phyloP scores from a whole-genome alignment of 2,113 vertebrate species.

The Sakesphorus luctuosus region DNA sequence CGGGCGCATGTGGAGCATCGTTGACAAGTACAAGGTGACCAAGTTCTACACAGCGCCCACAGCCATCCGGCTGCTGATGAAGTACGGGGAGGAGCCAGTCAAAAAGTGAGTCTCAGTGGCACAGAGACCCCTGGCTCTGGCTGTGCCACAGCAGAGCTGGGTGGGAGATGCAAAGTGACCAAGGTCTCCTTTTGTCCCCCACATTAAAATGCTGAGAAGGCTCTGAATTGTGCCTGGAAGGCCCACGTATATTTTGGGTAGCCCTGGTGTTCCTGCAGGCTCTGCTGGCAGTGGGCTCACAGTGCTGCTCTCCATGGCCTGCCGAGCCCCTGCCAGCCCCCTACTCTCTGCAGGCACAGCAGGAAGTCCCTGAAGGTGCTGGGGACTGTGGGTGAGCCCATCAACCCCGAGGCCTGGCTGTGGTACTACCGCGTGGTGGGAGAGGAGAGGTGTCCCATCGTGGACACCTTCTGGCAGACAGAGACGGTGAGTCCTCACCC shows the following conservation, averaged over 20 bases:
- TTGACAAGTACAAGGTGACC: slow-evolving; percentile 94
- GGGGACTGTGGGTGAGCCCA: slow-evolving; percentile 95
- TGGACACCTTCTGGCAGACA: slow-evolving; percentile 99
- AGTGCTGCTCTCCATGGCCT: not conserved
- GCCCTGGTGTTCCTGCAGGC: not conserved
- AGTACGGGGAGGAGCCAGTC: slow-evolving; percentile 92
- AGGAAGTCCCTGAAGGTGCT: slow-evolving; percentile 89
- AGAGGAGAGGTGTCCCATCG: slow-evolving; percentile 88
- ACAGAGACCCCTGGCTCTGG: not conserved
- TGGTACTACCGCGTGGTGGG: slow-evolving; percentile 95
- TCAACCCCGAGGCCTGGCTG: slow-evolving; percentile 97
- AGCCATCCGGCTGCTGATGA: slow-evolving; percentile 95
- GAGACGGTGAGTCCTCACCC: slow-evolving; percentile 85
- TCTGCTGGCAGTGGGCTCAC: not conserved
- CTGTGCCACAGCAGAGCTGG: not conserved
- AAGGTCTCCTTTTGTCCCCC: not conserved
- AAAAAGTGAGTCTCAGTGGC: slow-evolving; percentile 77
- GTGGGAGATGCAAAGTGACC: not conserved
- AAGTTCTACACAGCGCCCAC: slow-evolving; percentile 99
- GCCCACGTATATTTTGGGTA: not conserved
- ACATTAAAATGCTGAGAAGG: not conserved
- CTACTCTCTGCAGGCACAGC: slow-evolving; percentile 80
- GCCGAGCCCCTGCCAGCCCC: not conserved
- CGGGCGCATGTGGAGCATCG: slow-evolving; percentile 89
- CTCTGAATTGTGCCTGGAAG: not conserved